Conservation (phyloP, 2,113 vertebrate species). For the Acanthochromis polyacanthus region DNA sequence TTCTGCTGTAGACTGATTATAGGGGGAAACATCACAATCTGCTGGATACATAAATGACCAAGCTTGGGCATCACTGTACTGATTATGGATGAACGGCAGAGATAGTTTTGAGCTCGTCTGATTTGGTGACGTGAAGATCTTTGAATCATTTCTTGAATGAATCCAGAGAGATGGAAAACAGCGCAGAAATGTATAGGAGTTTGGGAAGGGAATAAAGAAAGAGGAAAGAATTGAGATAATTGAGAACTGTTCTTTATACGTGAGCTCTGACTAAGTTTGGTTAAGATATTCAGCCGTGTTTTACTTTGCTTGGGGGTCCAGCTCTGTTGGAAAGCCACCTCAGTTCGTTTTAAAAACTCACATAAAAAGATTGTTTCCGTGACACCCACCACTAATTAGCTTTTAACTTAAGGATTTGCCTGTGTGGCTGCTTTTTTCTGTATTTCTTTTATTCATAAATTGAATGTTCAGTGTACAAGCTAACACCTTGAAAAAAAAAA, state of each 20-base stretch:
- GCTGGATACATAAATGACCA: not conserved
- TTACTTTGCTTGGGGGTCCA: conserved; percentile 16
- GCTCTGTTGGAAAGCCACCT: conserved; percentile 17
- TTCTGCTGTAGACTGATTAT: not conserved
- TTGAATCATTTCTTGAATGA: not conserved
- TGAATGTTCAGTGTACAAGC: conserved; percentile 28
- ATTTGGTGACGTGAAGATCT: not conserved
- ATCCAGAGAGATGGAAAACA: not conserved
- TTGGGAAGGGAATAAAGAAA: not conserved
- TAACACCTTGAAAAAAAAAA: conserved; percentile 34
- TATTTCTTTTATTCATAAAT: conserved; percentile 20
- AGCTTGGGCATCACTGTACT: not conserved
- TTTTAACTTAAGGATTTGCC: conserved; percentile 29
- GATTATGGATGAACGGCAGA: not conserved
- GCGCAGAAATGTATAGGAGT: not conserved
- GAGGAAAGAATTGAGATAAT: not conserved
- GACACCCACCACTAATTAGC: conserved; percentile 42
- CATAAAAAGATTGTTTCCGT: conserved; percentile 33
- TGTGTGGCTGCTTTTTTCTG: conserved; percentile 14
- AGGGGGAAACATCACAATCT: not conserved
- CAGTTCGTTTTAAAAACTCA: conserved; percentile 29
- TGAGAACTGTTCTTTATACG: not conserved
- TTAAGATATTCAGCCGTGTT: conserved; percentile 31
- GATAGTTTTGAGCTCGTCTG: not conserved
- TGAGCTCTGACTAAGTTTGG: conserved; percentile 8